These are phyloP conservation scores for Sebastes variabilis DNA, from an alignment of 2,797 vertebrate species.

Conservation along the genomic window DNA sequence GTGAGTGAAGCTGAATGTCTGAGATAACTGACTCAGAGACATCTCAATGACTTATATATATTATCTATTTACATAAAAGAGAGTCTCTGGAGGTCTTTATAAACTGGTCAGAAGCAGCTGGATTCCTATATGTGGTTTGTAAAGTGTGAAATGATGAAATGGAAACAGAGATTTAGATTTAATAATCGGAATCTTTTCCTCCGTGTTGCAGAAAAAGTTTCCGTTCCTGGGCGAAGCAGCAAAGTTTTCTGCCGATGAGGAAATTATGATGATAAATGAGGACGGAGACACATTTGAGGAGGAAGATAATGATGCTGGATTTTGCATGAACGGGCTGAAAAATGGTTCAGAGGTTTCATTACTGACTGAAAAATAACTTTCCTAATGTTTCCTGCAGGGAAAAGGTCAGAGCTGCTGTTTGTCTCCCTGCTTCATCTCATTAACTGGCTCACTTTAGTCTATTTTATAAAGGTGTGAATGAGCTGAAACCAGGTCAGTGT, in stretches of 20 bases:
- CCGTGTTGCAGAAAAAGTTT: neutral
- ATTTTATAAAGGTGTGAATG: too few relatives aligned
- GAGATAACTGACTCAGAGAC: too few relatives aligned
- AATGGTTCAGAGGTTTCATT: constrained; percentile 6
- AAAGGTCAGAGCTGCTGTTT: neutral
- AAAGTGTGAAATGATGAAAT: neutral
- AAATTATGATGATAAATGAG: constrained; percentile 26
- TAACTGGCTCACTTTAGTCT: neutral
- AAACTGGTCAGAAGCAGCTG: neutral
- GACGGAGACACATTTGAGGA: neutral
- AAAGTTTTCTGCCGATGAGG: constrained; percentile 15
- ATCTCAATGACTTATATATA: too few relatives aligned
- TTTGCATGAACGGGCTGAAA: neutral
- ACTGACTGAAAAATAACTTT: neutral
- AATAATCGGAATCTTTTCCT: constrained; percentile 2
- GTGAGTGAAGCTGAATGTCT: too few relatives aligned
- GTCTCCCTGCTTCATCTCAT: neutral
- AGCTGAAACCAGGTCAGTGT: too few relatives aligned
- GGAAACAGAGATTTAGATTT: neutral
- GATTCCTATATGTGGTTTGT: neutral
- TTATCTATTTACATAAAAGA: too few relatives aligned
- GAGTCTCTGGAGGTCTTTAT: neutral
- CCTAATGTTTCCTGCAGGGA: neutral
- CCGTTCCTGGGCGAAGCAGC: neutral
- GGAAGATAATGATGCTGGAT: constrained; percentile 22